Base-by-base conservation (phyloP, 1,140 invertebrate genomes). In the Ceratina australensis region DNA sequence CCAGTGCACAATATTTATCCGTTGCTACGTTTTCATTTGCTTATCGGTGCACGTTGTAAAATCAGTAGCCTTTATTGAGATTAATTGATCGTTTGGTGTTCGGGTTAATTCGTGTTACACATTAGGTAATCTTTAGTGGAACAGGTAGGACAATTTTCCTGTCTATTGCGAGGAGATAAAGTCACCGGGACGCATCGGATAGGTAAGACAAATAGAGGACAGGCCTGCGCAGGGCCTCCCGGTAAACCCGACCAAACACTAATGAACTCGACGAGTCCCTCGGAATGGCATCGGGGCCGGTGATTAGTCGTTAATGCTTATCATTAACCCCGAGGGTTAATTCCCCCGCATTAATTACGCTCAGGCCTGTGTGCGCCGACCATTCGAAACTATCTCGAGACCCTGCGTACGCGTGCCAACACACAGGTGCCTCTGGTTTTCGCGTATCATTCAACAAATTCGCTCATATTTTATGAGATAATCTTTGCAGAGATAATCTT, bases 221-320 rank as follows among this genome's bases (percentile, higher is more conserved):
- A 60, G 67, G n/a, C 42, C 47, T 52, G 76, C 64, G 76, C 64
- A 60, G 76, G 60, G 60, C 60, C 69, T 72, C 50, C 50, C 24
- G 22, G 60, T 78, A 72, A 83, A 64, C 76, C 78, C 71, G 59
- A 73, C 68, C 54, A 69, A 78, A 82, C 81, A 73, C 82, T 83
- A 83, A 83, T 83, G 82, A 83, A 81, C 82, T 61, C 71, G 81
- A 72, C 50, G 56, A 81, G 81, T 83, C 71, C 57, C 81, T 42
- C 33, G 33, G 33, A 42, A 42, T 42, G 33, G 33, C 33, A 42
- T 42, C 33, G 33, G 33, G 33, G 33, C 33, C 33, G 79, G 79
- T 87, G 87, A 90, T 90, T 90, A 89, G 88, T 88, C 84, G 86
- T 88, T 87, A 87, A 88, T 87, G 87, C 87, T 89, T 87, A 90